Evolutionary conservation across 2,113 vertebrate species (phyloP), one percentile per base, ranked within the genome.

Genomic region (Passer montanus): DNA sequence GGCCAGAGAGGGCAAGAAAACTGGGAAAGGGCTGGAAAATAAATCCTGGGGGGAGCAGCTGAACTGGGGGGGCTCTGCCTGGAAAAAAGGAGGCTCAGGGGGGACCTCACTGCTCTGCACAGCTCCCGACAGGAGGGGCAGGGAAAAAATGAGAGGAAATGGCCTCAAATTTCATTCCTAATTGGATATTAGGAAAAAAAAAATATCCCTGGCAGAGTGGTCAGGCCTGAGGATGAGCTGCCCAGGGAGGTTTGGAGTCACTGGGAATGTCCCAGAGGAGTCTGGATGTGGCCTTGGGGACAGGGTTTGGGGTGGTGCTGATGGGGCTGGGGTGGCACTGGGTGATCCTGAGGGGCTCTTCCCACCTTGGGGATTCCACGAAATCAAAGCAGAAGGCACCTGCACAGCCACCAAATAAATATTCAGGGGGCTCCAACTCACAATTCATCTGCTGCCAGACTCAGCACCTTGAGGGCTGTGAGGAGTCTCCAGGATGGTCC

Each of bases 261-360:
- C 50, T 55, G 60, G 60, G 2, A 49, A 30, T 58, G 43, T 4
- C 15, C 64, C 31, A 20, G 53, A 60, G 46, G 11, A 35, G 64
- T 50, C 55, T 72, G 80, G 53, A 55, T 31, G 67, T 62, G 56
- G 33, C 68, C 53, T 22, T 86, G 84, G 84, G 83, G 62, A 43
- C 62, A 58, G 44, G 35, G 5, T 8, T 49, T 35, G 52, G 67
- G 56, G 50, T 19, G 59, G 4, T 27, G 12, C 27, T 84, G 80
- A 2, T 59, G 78, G 9, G 5, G 15, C 24, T 35, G 60, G 55
- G 56, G 2, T 50, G 72, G 17, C 3, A 19, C 73, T 69, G 55
- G 63, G 0, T 6, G 18, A 1, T 21, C 30, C 74, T 17, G 13
- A 0, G 0, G 47, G 15, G 2, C 13, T 17, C 4, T 31, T 1